Conservation (phyloP, 1,140 invertebrate species). For the Sycophila sp. region DNA sequence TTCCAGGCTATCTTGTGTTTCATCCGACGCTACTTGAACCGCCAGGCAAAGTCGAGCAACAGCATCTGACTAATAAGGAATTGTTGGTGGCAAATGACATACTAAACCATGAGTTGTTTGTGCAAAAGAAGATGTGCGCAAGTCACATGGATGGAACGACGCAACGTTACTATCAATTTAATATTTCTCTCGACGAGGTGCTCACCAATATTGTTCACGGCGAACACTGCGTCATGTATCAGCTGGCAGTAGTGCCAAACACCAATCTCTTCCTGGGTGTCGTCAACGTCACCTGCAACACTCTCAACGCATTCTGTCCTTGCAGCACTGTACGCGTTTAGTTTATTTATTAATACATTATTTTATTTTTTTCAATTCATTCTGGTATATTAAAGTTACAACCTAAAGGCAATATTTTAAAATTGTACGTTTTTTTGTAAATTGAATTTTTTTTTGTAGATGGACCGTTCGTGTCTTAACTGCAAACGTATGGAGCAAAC, state of each 20-base stretch:
- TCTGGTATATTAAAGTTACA: neutral
- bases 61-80: constrained; percentile 87
- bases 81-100: constrained; percentile 89
- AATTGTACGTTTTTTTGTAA: constrained; percentile 34
- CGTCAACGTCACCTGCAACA: constrained; percentile 84
- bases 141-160: constrained; percentile 80
- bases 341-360: constrained; percentile 10
- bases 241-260: constrained; percentile 81
- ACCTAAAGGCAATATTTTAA: constrained; percentile 1
- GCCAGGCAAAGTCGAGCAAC: constrained; percentile 72
- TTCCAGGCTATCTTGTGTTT: constrained; percentile 79
- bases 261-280: constrained; percentile 91
- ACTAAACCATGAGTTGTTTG: constrained; percentile 83
- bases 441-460: constrained; percentile 57
- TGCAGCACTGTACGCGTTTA: constrained; percentile 81
- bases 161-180: constrained; percentile 83
- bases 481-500: constrained; percentile 94
- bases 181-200: constrained; percentile 79
- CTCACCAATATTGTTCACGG: constrained; percentile 87
- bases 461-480: constrained; percentile 88
- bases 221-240: constrained; percentile 90
- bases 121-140: constrained; percentile 85
- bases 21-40: constrained; percentile 85
- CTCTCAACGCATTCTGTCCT: constrained; percentile 86
- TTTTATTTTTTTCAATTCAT: neutral